Conservation (phyloP, 1,140 invertebrate genomes). For the Copidosoma floridanum region DNA sequence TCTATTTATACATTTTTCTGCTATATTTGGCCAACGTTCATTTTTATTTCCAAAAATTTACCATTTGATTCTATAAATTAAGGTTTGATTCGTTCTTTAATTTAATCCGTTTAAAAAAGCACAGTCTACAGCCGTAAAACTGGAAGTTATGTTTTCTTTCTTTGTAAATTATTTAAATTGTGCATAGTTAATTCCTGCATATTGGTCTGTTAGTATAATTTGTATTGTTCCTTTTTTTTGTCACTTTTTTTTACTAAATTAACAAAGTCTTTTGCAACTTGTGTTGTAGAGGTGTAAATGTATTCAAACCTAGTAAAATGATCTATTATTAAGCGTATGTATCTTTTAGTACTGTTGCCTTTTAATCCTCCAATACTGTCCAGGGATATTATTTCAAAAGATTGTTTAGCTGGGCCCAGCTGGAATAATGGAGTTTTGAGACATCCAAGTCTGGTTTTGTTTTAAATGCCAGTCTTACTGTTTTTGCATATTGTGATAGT, state of each 20-base stretch:
- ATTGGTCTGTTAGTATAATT: neutral
- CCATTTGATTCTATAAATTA: neutral
- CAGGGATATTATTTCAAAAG: no score
- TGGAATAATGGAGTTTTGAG: no score
- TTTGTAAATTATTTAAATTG: neutral
- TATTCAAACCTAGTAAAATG: no score
- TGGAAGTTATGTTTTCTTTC: neutral
- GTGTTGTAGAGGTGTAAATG: neutral
- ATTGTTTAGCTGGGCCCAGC: neutral
- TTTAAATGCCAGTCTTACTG: constrained; percentile 19
- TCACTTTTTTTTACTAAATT: neutral
- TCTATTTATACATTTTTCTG: no score
- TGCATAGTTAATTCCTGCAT: neutral
- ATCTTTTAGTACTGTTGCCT: neutral
- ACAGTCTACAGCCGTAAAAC: neutral
- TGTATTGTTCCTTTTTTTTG: neutral
- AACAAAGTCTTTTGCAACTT: neutral
- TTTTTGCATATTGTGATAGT: no score
- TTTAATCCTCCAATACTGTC: constrained; percentile 29
- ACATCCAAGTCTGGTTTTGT: constrained; percentile 21
- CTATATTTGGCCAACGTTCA: no score
- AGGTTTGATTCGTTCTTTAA: neutral
- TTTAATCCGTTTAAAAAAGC: neutral
- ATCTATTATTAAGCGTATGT: neutral
- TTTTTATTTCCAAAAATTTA: neutral